A percentile compares a stretch with the other conserved stretches of the same genome.
phyloP scores from a whole-genome alignment of 2,888 invertebrate genomes.

The Drosophila histrio region DNA sequence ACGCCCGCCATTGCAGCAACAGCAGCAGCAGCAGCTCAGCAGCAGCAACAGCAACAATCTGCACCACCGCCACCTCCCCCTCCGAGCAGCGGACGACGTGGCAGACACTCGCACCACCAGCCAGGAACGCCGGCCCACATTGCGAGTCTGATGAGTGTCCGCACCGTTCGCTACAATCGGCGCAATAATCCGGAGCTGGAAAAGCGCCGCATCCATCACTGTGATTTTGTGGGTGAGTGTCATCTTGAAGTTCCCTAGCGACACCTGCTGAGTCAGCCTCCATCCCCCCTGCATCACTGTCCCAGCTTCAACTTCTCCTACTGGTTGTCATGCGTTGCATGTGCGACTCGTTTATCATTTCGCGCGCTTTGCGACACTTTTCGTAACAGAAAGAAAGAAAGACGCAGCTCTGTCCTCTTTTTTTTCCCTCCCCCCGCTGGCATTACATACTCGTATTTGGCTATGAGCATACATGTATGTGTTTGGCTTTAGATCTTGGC shows the following conservation, averaged over 20 bases:
- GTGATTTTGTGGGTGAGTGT: conserved; percentile 94
- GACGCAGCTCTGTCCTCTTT: background rate
- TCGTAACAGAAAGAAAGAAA: conserved; percentile 47
- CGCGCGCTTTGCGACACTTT: conserved; percentile 76
- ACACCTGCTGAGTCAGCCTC: background rate
- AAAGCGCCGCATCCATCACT: conserved; percentile 97
- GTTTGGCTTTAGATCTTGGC: background rate
- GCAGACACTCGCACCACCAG: conserved; percentile 73
- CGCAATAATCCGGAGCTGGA: conserved; percentile 98
- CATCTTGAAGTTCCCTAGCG: background rate
- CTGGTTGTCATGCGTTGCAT: conserved; percentile 55
- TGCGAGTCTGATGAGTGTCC: conserved; percentile 81
- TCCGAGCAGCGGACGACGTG: conserved; percentile 48
- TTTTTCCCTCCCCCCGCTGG: background rate
- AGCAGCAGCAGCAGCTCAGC: conserved; percentile 31
- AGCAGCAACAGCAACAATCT: conserved; percentile 37
- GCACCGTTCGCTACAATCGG: conserved; percentile 92
- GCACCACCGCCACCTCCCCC: conserved; percentile 42
- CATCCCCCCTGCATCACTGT: background rate
- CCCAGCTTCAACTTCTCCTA: conserved; percentile 1
- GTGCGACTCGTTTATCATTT: conserved; percentile 71
- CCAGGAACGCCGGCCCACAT: conserved; percentile 81
- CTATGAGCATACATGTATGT: background rate
- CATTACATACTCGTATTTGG: conserved; percentile 6
- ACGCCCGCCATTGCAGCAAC: conserved; percentile 63